phyloP scores from a whole-genome alignment of 2,113 vertebrate species.

The Artemisiospiza belli region DNA sequence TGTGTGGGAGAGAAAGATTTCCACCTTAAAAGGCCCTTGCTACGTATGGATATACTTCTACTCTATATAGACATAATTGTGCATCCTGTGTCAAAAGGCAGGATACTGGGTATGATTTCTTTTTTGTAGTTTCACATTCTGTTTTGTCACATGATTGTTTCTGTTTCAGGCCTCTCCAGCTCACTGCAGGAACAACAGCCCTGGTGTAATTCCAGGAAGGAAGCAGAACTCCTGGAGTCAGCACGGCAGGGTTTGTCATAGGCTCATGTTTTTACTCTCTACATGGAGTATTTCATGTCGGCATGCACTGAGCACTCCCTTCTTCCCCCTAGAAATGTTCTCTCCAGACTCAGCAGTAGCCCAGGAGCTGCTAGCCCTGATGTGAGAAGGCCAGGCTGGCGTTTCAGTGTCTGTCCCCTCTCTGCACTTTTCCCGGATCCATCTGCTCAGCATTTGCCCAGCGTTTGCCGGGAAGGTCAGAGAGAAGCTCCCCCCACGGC shows the following conservation, averaged over 20 bases:
- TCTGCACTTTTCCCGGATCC: background rate
- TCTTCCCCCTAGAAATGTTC: background rate
- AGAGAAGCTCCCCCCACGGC: background rate
- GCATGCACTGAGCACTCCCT: background rate
- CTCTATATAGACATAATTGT: slow-evolving; percentile 19
- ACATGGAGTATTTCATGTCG: slow-evolving; percentile 11
- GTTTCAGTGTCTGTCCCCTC: background rate
- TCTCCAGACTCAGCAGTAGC: background rate
- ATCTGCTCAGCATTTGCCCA: background rate
- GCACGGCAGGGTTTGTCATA: background rate
- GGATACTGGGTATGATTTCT: background rate
- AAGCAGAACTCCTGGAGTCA: slow-evolving; percentile 5
- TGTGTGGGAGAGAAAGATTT: slow-evolving; percentile 6
- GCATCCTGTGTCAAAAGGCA: background rate
- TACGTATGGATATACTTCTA: background rate
- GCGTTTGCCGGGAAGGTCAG: background rate
- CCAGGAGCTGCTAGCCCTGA: background rate
- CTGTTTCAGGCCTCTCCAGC: background rate
- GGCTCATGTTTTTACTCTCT: slow-evolving; percentile 27
- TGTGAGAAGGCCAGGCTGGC: background rate
- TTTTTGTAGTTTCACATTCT: background rate
- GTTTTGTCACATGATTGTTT: background rate
- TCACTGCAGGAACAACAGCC: background rate
- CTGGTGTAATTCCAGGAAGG: slow-evolving; percentile 34
- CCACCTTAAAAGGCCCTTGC: slow-evolving; percentile 51